phyloP scores from a whole-genome alignment of 2,888 invertebrate species.

The Andricus curvator region DNA sequence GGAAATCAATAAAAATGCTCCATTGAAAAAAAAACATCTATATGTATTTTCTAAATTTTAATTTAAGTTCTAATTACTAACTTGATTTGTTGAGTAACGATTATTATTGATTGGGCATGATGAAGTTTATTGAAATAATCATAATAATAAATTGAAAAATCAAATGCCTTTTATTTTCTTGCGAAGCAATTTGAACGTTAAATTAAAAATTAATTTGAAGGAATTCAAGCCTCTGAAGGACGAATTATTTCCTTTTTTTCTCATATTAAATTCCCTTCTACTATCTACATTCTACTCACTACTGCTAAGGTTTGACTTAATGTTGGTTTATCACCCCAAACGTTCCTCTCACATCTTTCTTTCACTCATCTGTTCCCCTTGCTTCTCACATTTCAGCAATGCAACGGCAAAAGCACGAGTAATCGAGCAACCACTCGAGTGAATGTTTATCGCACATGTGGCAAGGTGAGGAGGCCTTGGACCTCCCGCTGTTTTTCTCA shows the following conservation, averaged over 20 bases:
- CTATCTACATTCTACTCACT: neutral
- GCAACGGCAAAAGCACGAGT: constrained; percentile 7
- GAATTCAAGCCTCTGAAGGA: neutral
- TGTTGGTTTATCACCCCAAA: constrained; percentile 27
- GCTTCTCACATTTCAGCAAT: constrained; percentile 36
- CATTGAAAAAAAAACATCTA: no score
- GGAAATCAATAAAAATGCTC: neutral
- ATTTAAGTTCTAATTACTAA: no score
- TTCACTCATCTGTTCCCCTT: constrained; percentile 35
- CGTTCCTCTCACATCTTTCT: constrained; percentile 35
- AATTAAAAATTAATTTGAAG: neutral
- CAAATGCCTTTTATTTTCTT: no score
- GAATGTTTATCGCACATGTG: constrained; percentile 24
- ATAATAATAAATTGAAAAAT: no score
- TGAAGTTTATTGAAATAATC: no score
- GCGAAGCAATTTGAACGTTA: no score
- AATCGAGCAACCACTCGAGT: constrained; percentile 35
- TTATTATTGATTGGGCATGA: no score
- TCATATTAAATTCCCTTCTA: neutral
- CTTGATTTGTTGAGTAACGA: no score
- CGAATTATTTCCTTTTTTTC: neutral
- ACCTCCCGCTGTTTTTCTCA: constrained; percentile 7
- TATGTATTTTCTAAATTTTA: no score
- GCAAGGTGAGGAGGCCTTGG: constrained; percentile 21
- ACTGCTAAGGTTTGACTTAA: neutral